Conservation (phyloP, 2,113 vertebrate species). For the Notothenia coriiceps region DNA sequence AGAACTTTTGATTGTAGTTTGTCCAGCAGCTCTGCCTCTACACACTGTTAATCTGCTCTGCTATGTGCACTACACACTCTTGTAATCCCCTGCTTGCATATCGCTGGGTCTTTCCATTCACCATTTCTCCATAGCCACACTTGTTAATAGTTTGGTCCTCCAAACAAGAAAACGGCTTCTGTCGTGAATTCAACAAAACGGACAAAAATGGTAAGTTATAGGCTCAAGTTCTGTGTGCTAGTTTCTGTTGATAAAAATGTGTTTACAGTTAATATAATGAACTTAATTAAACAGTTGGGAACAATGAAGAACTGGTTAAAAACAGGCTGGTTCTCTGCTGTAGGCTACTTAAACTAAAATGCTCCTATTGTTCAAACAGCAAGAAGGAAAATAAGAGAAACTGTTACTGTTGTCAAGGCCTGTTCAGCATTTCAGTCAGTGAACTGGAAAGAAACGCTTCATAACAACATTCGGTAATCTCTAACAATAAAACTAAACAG, state of each 20-base stretch:
- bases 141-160: conserved; percentile 41
- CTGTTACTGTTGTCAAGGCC: not conserved
- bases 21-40: conserved; percentile 62
- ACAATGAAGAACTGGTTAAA: not conserved
- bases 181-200: conserved; percentile 12
- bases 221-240: conserved; percentile 6
- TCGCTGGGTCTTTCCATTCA: conserved; percentile 75
- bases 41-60: conserved; percentile 81
- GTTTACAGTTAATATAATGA: conserved; percentile 1
- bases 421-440: not conserved
- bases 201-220: conserved; percentile 53
- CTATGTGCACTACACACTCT: conserved; percentile 70
- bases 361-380: conserved; percentile 1
- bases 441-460: conserved; percentile 6
- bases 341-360: not conserved
- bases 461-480: not conserved
- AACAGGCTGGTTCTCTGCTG: not conserved
- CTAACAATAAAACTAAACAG: not conserved
- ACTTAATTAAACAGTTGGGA: not conserved
- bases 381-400: conserved; percentile 11
- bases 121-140: conserved; percentile 60
- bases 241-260: not conserved
- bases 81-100: conserved; percentile 81
- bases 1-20: conserved; percentile 45
- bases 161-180: conserved; percentile 32